Evolutionary conservation across 2,888 invertebrate species (phyloP).

Genomic region (Parelbella ahira): DNA sequence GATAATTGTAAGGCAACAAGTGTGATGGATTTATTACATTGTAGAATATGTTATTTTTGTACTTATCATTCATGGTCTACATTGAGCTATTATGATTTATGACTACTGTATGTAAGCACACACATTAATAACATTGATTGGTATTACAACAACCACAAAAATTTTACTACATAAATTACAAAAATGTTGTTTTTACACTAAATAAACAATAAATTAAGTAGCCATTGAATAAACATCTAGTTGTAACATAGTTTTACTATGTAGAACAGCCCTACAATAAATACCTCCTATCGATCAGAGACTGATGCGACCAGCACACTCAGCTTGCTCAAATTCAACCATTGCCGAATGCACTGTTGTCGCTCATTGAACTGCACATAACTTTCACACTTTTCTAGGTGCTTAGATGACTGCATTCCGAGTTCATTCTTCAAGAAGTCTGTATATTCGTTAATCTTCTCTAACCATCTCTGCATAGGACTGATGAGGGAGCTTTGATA

Average conservation of each 20-base stretch:
- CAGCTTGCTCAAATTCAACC: constrained; percentile 55
- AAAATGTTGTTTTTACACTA: too few relatives aligned
- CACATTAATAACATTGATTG: too few relatives aligned
- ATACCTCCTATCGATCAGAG: constrained; percentile 48
- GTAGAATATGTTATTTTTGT: background rate
- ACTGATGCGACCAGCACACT: constrained; percentile 47
- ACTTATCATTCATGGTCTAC: too few relatives aligned
- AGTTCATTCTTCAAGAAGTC: constrained; percentile 34
- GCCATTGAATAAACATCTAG: too few relatives aligned
- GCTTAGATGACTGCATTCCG: constrained; percentile 4
- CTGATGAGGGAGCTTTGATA: constrained; percentile 58
- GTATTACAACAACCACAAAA: too few relatives aligned
- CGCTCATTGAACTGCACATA: constrained; percentile 20
- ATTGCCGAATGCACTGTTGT: constrained; percentile 40
- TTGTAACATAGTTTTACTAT: constrained; percentile 1
- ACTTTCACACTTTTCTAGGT: constrained; percentile 24
- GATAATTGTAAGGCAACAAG: too few relatives aligned
- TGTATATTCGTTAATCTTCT: constrained; percentile 48
- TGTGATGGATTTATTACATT: too few relatives aligned
- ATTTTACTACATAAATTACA: too few relatives aligned
- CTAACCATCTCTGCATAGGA: constrained; percentile 65
- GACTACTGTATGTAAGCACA: too few relatives aligned
- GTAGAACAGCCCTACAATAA: constrained; percentile 1
- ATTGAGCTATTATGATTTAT: too few relatives aligned
- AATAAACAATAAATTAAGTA: too few relatives aligned